Conservation (phyloP, 2,888 invertebrate species). For the Xylophagus ater region DNA sequence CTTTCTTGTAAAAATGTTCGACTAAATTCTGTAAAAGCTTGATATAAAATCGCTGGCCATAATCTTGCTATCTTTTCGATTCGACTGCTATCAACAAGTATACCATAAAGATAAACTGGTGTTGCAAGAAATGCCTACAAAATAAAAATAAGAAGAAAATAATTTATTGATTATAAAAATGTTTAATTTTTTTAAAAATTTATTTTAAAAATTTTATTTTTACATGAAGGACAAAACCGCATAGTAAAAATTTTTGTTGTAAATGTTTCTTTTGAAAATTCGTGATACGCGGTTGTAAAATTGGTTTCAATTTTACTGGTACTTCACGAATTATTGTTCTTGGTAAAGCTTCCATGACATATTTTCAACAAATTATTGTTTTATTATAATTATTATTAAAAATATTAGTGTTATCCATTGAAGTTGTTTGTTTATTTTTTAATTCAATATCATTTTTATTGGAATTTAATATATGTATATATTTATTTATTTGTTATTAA, state of each 20-base stretch:
- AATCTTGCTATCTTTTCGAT: slow-evolving; percentile 34
- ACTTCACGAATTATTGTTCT: background rate
- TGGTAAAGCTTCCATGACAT: slow-evolving; percentile 6
- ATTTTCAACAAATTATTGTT: no score
- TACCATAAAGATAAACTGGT: slow-evolving; percentile 36
- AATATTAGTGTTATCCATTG: no score
- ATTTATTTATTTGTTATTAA: no score
- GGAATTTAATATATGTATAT: no score
- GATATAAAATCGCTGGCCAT: slow-evolving; percentile 37
- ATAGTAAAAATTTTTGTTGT: slow-evolving; percentile 38
- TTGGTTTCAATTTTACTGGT: slow-evolving; percentile 3
- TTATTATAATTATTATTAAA: no score
- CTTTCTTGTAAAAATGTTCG: slow-evolving; percentile 35
- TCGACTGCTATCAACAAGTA: slow-evolving; percentile 37
- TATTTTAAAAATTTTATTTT: no score
- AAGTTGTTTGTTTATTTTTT: no score
- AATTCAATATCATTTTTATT: no score
- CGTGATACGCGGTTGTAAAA: no score
- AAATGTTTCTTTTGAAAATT: slow-evolving; percentile 38
- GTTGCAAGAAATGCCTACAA: slow-evolving; percentile 35
- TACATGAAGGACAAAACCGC: slow-evolving; percentile 40
- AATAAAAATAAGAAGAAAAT: background rate
- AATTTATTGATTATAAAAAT: no score
- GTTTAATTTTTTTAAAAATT: no score
- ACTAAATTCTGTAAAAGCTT: slow-evolving; percentile 34